A percentile compares a stretch with the other conserved stretches of the same genome.
These are phyloP conservation scores for Dorcus parallelipipedus DNA, from an alignment of 2,888 invertebrate species.

Conservation along the genomic window DNA sequence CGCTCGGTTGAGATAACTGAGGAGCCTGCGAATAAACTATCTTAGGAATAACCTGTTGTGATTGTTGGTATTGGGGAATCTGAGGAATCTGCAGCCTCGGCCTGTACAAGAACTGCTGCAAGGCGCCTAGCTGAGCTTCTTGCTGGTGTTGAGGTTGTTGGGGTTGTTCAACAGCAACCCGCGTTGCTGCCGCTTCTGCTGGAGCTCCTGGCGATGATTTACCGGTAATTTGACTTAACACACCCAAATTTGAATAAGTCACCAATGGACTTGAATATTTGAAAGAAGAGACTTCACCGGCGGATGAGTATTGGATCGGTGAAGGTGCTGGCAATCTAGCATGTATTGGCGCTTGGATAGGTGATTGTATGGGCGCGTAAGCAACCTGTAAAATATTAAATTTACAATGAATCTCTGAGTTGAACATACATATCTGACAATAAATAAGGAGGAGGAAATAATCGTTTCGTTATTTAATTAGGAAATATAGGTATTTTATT, in stretches of 20 bases:
- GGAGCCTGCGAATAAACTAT: slow-evolving; percentile 25
- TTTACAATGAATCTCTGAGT: background rate
- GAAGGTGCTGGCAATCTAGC: slow-evolving; percentile 16
- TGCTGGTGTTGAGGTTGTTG: slow-evolving; percentile 15
- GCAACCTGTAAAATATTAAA: slow-evolving; percentile 14
- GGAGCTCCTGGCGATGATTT: slow-evolving; percentile 24
- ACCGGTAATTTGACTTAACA: slow-evolving; percentile 38
- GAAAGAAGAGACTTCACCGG: slow-evolving; percentile 46
- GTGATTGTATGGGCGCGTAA: slow-evolving; percentile 20
- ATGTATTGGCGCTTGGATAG: slow-evolving; percentile 19
- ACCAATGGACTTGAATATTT: slow-evolving; percentile 45
- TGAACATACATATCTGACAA: background rate
- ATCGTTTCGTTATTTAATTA: too few relatives aligned
- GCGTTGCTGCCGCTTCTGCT: slow-evolving; percentile 13
- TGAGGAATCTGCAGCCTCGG: slow-evolving; percentile 11
- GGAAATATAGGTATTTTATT: too few relatives aligned
- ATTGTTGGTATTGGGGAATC: slow-evolving; percentile 6
- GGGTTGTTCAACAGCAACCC: slow-evolving; percentile 13
- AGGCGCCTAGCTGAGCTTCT: slow-evolving; percentile 8
- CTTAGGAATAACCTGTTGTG: slow-evolving; percentile 17
- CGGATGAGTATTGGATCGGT: slow-evolving; percentile 38
- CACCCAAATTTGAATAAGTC: slow-evolving; percentile 42
- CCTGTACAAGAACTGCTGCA: slow-evolving; percentile 14
- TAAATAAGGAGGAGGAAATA: background rate
- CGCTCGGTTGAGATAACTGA: slow-evolving; percentile 7